Evolutionary conservation across 2,113 vertebrate genomes (phyloP), one percentile per base, ranked within the genome.

Genomic region (Okapia johnstoni): DNA sequence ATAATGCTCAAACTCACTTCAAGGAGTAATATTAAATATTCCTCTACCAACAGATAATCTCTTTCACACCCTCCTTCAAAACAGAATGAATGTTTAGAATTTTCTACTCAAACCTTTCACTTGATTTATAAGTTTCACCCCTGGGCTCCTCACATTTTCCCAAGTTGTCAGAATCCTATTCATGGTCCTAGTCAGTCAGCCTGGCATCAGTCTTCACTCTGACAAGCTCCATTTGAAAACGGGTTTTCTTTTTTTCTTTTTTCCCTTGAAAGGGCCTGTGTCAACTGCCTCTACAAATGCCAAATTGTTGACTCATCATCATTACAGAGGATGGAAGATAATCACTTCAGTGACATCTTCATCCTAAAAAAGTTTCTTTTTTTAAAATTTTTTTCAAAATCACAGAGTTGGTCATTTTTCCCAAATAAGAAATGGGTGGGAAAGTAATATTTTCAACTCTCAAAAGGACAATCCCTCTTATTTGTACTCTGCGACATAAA

Each of bases 271-370:
- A 96, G 76, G 52, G 76, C 57, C 92, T 80, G 85, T 90, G 89
- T 93, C 89, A 85, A 58, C 77, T 40, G 77, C 76, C 79, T 87
- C 81, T 58, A 61, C 57, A 73, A 61, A 98, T 55, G 90, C 55
- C 85, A 90, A 50, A 79, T 2, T 83, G 60, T 63, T 6, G 0
- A 80, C 50, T 81, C 55, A 90, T 88, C 46, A 33, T 63, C 73
- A 33, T 89, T 79, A 88, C 50, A 79, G 48, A 52, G 54, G 30
- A 91, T 2, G 79, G 55, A 85, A 93, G 58, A 85, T 8, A 90
- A 85, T 76, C 70, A 40, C 58, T 70, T 76, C 60, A 58, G 40
- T 40, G 73, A 73, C n/a, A 83, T 48, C 90, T 92, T 96, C 52
- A 92, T 40, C 23, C 48, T 79, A 81, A 90, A 91, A 57, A 54